Conservation (phyloP, 2,113 vertebrate genomes). For the Oncorhynchus clarkii region DNA sequence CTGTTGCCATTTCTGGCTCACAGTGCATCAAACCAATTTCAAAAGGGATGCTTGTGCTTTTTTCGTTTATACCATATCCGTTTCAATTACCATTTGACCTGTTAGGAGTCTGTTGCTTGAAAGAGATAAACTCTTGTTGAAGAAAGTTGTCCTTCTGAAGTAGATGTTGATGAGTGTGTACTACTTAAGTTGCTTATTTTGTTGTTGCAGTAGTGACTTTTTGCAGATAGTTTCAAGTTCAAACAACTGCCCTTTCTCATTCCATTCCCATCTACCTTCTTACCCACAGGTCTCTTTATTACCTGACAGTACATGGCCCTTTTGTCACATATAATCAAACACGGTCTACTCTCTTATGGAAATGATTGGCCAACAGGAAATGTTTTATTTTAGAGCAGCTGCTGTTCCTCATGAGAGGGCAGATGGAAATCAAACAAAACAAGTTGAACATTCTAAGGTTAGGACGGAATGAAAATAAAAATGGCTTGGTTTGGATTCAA, state of each 20-base stretch:
- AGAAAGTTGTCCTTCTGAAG: not conserved
- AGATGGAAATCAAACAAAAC: not conserved
- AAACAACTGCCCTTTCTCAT: not conserved
- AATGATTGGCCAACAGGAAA: not conserved
- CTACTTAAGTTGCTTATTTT: too few species aligned
- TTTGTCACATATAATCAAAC: not conserved
- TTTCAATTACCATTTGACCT: slow-evolving; percentile 1
- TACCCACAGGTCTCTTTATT: not conserved
- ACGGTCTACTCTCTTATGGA: not conserved
- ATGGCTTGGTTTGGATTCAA: not conserved
- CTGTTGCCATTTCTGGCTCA: not conserved
- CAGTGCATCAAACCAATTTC: slow-evolving; percentile 3
- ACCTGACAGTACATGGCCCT: not conserved
- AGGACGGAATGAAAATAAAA: not conserved
- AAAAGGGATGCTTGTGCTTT: not conserved
- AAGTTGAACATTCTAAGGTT: not conserved
- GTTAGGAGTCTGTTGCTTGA: not conserved
- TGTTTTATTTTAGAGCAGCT: not conserved
- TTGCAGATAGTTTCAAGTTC: too few species aligned
- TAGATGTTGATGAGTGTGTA: not conserved
- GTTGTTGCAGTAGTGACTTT: too few species aligned
- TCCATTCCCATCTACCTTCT: not conserved
- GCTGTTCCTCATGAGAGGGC: not conserved
- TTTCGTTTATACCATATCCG: not conserved
- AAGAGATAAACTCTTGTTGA: not conserved